phyloP scores from a whole-genome alignment of 37 sponge, comb jelly and placozoan species.

The Aplysina aerophoba region DNA sequence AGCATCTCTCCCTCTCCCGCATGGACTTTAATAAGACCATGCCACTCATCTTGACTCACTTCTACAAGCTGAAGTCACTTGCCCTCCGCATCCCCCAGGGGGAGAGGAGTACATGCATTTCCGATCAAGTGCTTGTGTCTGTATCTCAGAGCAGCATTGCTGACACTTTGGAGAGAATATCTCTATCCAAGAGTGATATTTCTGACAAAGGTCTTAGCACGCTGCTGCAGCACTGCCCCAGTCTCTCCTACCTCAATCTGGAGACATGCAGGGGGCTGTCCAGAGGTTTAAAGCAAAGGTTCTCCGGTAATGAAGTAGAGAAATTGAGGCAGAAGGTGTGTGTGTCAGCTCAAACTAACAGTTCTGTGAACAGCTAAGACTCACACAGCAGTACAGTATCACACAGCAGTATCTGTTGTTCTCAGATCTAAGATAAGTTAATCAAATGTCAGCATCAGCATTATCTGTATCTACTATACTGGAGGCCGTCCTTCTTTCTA shows the following conservation, averaged over 20 bases:
- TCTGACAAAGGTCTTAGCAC: not conserved
- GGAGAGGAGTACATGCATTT: not conserved
- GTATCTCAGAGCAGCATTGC: not conserved
- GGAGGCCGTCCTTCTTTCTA: too few species aligned
- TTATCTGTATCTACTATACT: too few species aligned
- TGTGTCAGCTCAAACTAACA: too few species aligned
- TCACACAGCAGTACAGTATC: too few species aligned
- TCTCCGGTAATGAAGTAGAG: not conserved
- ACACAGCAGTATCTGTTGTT: too few species aligned
- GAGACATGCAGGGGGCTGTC: slow-evolving; percentile 11
- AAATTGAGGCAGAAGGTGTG: too few species aligned
- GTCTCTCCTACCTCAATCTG: slow-evolving; percentile 2
- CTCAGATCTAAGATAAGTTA: too few species aligned
- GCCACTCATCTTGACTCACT: not conserved
- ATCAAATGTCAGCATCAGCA: too few species aligned
- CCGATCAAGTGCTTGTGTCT: not conserved
- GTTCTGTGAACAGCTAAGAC: too few species aligned
- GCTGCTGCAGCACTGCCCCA: slow-evolving; percentile 6
- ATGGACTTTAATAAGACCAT: not conserved
- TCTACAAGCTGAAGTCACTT: slow-evolving; percentile 6
- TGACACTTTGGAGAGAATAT: not conserved
- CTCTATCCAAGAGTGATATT: not conserved
- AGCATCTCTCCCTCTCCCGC: not conserved
- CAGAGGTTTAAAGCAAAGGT: slow-evolving; percentile 7
- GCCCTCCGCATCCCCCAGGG: not conserved